Percentiles rank a stretch among this genome's conserved stretches.
These are phyloP conservation scores for Plestiodon gilberti DNA, from an alignment of 2,113 vertebrate species.

Conservation along the genomic window DNA sequence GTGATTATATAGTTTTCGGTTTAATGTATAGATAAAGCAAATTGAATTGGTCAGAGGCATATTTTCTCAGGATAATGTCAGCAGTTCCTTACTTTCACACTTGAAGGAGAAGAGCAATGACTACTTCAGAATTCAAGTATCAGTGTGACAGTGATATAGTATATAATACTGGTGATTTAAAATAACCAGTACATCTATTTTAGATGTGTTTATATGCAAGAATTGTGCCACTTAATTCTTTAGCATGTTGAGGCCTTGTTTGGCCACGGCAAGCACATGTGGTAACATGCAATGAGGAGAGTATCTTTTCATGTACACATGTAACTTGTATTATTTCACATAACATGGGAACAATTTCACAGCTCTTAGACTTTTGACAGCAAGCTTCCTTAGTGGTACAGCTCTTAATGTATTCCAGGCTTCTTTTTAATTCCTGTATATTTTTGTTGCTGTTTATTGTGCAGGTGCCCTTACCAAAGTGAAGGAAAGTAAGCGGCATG, in stretches of 20 bases:
- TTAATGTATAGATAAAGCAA: not conserved
- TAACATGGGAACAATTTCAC: not conserved
- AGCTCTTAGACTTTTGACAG: not conserved
- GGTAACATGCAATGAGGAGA: not conserved
- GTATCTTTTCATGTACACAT: not conserved
- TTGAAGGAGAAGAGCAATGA: not conserved
- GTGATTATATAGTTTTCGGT: not conserved
- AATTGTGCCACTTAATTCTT: not conserved
- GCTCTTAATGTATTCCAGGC: not conserved
- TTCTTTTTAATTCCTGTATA: constrained; percentile 37
- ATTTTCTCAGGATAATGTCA: not conserved
- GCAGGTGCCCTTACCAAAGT: constrained; percentile 97
- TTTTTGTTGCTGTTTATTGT: constrained; percentile 49
- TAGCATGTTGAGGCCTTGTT: not conserved
- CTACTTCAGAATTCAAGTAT: not conserved
- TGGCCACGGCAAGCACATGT: not conserved
- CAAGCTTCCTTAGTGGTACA: not conserved
- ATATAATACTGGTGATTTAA: not conserved
- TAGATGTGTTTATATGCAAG: not conserved
- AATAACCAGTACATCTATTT: not conserved
- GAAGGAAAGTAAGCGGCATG: constrained; percentile 93
- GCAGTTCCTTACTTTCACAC: not conserved
- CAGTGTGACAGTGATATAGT: not conserved
- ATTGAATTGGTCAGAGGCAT: not conserved
- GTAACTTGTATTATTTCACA: not conserved